phyloP scores from a whole-genome alignment of 2,113 vertebrate genomes.

The Euleptes europaea region DNA sequence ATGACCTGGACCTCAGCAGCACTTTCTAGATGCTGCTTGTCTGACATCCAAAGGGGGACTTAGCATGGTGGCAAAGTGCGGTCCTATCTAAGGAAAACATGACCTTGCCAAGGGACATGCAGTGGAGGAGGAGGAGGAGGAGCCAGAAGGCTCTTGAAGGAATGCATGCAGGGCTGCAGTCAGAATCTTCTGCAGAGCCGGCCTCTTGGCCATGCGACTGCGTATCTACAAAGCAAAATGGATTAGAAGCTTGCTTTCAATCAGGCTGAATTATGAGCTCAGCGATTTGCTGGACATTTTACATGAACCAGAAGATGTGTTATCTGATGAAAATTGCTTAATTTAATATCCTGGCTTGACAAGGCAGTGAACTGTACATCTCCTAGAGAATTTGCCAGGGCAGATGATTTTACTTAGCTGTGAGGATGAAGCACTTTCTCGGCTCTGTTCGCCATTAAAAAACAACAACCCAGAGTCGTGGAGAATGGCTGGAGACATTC shows the following conservation, averaged over 20 bases:
- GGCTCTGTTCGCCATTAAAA: not conserved
- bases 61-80: not conserved
- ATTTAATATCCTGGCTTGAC: slow-evolving; percentile 73
- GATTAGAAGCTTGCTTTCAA: slow-evolving; percentile 71
- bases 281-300: slow-evolving; percentile 77
- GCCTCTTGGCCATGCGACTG: slow-evolving; percentile 52
- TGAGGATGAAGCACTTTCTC: slow-evolving; percentile 33
- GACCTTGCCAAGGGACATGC: not conserved
- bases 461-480: not conserved
- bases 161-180: not conserved
- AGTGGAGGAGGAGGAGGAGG: not conserved
- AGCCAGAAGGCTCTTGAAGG: not conserved
- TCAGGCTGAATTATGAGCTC: slow-evolving; percentile 79
- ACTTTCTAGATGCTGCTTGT: accelerated
- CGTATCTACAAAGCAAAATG: slow-evolving; percentile 55
- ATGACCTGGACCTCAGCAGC: not conserved
- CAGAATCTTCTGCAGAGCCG: slow-evolving; percentile 22
- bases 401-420: slow-evolving; percentile 68
- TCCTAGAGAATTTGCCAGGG: slow-evolving; percentile 62
- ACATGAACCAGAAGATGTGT: slow-evolving; percentile 89
- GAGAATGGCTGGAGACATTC: not conserved
- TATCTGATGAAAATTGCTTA: slow-evolving; percentile 85
- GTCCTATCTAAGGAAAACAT: not conserved
- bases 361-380: slow-evolving; percentile 61
- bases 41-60: not conserved